These are phyloP conservation scores for Falco berigora DNA, from an alignment of 2,797 vertebrate species.

Conservation along the genomic window DNA sequence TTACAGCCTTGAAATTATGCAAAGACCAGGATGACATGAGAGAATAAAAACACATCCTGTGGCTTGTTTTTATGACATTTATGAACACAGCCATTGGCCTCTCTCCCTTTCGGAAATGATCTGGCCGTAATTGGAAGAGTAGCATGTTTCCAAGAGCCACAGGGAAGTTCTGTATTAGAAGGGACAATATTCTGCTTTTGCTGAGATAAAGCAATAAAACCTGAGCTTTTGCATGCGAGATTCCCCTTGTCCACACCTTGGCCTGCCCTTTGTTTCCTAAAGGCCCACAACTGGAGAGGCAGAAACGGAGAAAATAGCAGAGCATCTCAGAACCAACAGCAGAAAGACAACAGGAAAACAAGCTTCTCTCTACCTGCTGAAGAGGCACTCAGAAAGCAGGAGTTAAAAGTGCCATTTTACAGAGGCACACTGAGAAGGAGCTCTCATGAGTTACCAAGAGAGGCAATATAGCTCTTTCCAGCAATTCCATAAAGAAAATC, in stretches of 20 bases:
- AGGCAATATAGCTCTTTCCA: background rate
- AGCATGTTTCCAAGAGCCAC: background rate
- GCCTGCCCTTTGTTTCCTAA: background rate
- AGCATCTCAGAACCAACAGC: background rate
- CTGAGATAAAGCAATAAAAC: background rate
- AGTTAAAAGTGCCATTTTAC: background rate
- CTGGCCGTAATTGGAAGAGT: background rate
- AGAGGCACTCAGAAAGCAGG: background rate
- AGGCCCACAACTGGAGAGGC: background rate
- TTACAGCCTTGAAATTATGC: background rate
- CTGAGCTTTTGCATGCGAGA: background rate
- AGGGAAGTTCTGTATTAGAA: background rate
- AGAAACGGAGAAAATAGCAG: background rate
- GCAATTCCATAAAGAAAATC: background rate
- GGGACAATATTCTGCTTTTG: background rate
- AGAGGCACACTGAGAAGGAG: background rate
- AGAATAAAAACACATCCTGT: constrained; percentile 10
- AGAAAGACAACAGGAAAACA: background rate
- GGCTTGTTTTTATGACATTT: constrained; percentile 34
- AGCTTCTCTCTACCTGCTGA: background rate
- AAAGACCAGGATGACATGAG: background rate
- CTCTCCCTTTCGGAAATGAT: background rate
- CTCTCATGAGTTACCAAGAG: background rate
- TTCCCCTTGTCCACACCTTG: background rate
- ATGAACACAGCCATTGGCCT: background rate